Percentiles rank a stretch among this genome's conserved stretches.
Evolutionary conservation across 2,888 invertebrate genomes (phyloP).

Genomic region (Monoplex corrugatus): DNA sequence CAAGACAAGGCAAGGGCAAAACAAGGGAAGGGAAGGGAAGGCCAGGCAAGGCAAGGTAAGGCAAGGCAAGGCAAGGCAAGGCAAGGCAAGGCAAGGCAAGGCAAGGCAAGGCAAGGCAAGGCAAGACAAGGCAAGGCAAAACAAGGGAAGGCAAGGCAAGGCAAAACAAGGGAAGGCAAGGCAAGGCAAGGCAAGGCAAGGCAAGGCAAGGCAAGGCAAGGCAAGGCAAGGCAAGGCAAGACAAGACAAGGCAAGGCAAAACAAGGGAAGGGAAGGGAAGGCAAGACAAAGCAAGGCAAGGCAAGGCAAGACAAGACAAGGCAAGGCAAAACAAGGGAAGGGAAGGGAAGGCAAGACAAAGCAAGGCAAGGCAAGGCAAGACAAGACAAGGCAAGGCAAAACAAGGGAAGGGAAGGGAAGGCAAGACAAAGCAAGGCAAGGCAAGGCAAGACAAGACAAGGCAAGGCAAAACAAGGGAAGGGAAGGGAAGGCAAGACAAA

Average conservation of each 20-base stretch:
- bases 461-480: neutral
- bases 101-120: neutral
- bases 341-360: neutral
- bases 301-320: neutral
- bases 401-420: neutral
- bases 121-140: conserved; percentile 4
- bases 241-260: too few species aligned
- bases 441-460: neutral
- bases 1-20: too few species aligned
- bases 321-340: neutral
- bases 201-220: neutral
- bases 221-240: too few species aligned
- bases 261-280: neutral
- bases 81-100: conserved; percentile 20
- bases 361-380: neutral
- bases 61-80: conserved; percentile 6
- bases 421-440: neutral
- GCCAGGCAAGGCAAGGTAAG: too few species aligned
- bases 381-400: neutral
- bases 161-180: neutral
- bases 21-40: too few species aligned
- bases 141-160: neutral
- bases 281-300: conserved; percentile 20
- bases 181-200: neutral
- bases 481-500: neutral